Base-by-base conservation (phyloP, 2,113 vertebrate species). In the Noctilio leporinus region DNA sequence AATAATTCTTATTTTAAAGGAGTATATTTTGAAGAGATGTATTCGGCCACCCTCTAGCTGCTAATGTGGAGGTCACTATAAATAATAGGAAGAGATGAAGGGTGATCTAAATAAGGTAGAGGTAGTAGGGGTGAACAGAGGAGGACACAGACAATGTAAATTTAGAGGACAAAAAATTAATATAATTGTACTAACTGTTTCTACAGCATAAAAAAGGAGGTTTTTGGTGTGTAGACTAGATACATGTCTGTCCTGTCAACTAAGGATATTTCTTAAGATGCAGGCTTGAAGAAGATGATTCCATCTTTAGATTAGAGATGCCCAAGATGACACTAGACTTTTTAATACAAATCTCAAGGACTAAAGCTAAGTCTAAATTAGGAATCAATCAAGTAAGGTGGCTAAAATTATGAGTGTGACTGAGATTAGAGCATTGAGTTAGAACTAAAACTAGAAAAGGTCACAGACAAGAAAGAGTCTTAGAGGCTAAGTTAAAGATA, bases 141-240 rank as follows among this genome's bases (percentile, higher is more conserved):
- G 24, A 67, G 26, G 26, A 38, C 35, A 26, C 1, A 28, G 38
- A 62, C 20, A 38, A n/a, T 26, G 57, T 28, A 81, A 59, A 75
- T 33, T 69, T 24, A 47, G 28, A 73, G 91, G 33, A 43, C 35
- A 45, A 33, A 73, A 26, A 49, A 40, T 17, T 14, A 55, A 26
- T 16, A 28, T 49, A 77, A 89, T 69, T 62, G 4, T 62, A 35
- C 16, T 65, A 35, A 55, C 1, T 69, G 33, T 40, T 72, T 49
- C 15, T 15, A 59, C 2, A 86, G 65, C 11, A 62, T 77, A 59
- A 15, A 57, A 10, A 64, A 14, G 22, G n/a, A 26, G 30, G 0
- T 5, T 20, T 43, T 15, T 24, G 7, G 3, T 19, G 1, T 30
- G 8, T 12, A 26, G 15, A 83, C 2, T 53, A 0, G 7, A 33